Conservation (phyloP, 2,113 vertebrate species). For the Seriola quinqueradiata region DNA sequence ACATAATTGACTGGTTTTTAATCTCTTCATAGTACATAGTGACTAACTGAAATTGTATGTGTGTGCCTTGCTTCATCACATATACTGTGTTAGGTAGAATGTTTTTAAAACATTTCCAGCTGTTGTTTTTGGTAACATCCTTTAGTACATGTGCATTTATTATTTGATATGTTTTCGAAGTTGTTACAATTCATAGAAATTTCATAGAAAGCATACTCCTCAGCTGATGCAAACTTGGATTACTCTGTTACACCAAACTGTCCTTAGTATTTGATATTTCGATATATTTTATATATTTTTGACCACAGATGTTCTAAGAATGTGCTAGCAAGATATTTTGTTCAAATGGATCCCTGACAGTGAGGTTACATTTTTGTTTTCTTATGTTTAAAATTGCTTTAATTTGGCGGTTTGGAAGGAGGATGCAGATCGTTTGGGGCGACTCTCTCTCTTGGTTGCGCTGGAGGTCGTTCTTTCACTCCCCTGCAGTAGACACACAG, state of each 20-base stretch:
- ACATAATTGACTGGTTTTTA: conserved; percentile 41
- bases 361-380: conserved; percentile 17
- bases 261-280: neutral
- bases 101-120: conserved; percentile 30
- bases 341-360: neutral
- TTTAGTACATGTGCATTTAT: conserved; percentile 30
- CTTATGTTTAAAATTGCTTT: conserved; percentile 15
- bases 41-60: conserved; percentile 67
- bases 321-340: neutral
- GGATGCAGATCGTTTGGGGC: neutral
- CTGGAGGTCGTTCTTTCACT: neutral
- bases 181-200: conserved; percentile 34
- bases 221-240: conserved; percentile 2
- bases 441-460: neutral
- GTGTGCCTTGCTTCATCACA: conserved; percentile 70
- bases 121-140: conserved; percentile 8
- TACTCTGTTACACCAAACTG: conserved; percentile 15
- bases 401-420: conserved; percentile 9
- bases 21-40: conserved; percentile 26
- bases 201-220: neutral
- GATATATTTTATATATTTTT: conserved; percentile 1
- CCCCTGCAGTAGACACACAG: conserved; percentile 9
- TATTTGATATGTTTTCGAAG: conserved; percentile 41
- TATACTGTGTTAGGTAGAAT: conserved; percentile 49
- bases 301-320: conserved; percentile 6